Evolutionary conservation across 2,113 vertebrate genomes (phyloP), one percentile per base, ranked within the genome.

Genomic region (Rafetus swinhoei): DNA sequence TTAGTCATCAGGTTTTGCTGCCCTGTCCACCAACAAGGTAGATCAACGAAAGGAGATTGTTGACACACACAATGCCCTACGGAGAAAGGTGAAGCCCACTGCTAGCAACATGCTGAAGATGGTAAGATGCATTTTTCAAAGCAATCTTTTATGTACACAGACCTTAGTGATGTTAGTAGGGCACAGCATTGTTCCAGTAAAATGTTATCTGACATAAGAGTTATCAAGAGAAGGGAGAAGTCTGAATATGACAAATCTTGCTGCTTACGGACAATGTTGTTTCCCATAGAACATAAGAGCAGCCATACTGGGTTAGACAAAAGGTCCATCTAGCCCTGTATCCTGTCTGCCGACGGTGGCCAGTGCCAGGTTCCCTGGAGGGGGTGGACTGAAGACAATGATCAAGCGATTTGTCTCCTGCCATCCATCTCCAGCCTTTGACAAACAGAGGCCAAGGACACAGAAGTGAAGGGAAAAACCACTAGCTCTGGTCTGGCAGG

Each of bases 61-160:
- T 45, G 45, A 45, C 45, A 45, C 5, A 45, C 45, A 45, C 45
- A 45, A 45, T 45, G 45, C 45, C 45, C 45, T 45, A 45, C 4
- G 45, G 45, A 45, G 45, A 45, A 45, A 45, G 45, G 45, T 45
- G 45, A 45, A 1, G 45, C 45, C 45, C 45, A 45, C 93, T 80
- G 97, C 97, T 77, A 97, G 88, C 7, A 97, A 98, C 85, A 98
- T 98, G 97, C 19, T 96, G 86, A 97, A 92, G 83, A 97, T 98
- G 98, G 98, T 98, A 96, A 97, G 96, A 72, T 81, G 3, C 8
- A 5, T 39, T 16, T 45, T 45, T 45, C 45, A 45, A 45, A 45
- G 45, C 45, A 45, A 45, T 45, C 45, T 45, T 45, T 45, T 45
- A 11, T 82, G 5, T 77, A 81, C 54, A 62, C 8, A 27, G 25